Percentiles rank a stretch among this genome's conserved stretches.
Evolutionary conservation across 2,113 vertebrate genomes (phyloP).

Genomic region (Vidua chalybeata): DNA sequence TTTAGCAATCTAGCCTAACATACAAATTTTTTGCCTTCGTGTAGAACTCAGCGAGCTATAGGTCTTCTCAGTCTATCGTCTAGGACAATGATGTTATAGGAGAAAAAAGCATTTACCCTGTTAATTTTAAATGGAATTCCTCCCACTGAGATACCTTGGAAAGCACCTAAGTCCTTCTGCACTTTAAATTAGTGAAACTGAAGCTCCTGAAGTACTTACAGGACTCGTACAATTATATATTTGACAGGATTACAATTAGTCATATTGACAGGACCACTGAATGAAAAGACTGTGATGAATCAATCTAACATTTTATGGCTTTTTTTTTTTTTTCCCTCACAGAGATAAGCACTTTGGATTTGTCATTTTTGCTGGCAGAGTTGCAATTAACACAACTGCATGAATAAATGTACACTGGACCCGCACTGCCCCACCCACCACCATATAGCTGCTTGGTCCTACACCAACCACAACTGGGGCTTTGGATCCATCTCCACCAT

Average conservation of each 20-base stretch:
- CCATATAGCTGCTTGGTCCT: not conserved
- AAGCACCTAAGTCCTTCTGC: not conserved
- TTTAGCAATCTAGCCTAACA: not conserved
- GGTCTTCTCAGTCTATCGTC: not conserved
- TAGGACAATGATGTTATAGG: not conserved
- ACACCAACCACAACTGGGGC: not conserved
- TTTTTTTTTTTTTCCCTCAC: not conserved
- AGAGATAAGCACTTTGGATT: not conserved
- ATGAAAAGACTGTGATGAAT: not conserved
- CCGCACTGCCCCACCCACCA: not conserved
- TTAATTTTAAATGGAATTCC: not conserved
- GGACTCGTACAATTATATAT: not conserved
- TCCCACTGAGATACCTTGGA: not conserved
- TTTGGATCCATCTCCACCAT: not conserved
- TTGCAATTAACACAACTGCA: not conserved
- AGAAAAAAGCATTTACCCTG: not conserved
- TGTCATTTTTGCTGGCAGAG: not conserved
- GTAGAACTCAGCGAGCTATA: not conserved
- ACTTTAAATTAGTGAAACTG: not conserved
- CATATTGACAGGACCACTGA: not conserved
- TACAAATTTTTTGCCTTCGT: not conserved
- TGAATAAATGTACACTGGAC: not conserved
- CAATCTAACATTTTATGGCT: not conserved
- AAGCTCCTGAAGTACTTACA: not conserved
- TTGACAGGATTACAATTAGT: no score